A percentile compares a stretch with the other conserved stretches of the same genome.
These are phyloP conservation scores for Synanthedon tipuliformis DNA, from an alignment of 2,888 invertebrate species.

Conservation along the genomic window DNA sequence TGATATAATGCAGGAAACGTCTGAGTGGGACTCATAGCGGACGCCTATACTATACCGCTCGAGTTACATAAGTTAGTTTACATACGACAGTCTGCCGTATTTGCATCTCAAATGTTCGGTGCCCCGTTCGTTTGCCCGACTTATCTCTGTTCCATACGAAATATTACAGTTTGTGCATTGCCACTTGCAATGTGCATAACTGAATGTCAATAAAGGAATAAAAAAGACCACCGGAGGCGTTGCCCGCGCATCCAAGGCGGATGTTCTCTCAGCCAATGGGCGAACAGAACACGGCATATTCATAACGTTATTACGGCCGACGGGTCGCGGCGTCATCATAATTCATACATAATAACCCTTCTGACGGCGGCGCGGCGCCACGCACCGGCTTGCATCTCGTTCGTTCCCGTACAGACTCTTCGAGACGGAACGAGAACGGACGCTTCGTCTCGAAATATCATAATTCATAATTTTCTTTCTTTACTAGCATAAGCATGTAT, in stretches of 20 bases:
- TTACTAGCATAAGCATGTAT: slow-evolving; percentile 22
- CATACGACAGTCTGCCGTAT: slow-evolving; percentile 65
- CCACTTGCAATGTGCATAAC: slow-evolving; percentile 65
- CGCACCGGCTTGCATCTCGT: slow-evolving; percentile 52
- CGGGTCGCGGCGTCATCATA: slow-evolving; percentile 66
- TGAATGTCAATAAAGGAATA: slow-evolving; percentile 68
- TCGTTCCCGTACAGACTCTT: slow-evolving; percentile 26
- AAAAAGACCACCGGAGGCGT: slow-evolving; percentile 63
- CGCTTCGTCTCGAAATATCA: slow-evolving; percentile 47
- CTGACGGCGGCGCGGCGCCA: slow-evolving; percentile 47
- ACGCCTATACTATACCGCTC: slow-evolving; percentile 61
- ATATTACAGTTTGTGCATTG: slow-evolving; percentile 68
- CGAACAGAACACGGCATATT: slow-evolving; percentile 63
- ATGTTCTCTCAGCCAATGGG: slow-evolving; percentile 65
- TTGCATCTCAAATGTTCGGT: slow-evolving; percentile 68
- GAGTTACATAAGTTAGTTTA: slow-evolving; percentile 68
- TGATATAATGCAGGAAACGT: slow-evolving; percentile 70
- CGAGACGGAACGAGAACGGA: slow-evolving; percentile 47
- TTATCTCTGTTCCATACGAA: slow-evolving; percentile 59
- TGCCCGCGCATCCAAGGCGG: slow-evolving; percentile 62
- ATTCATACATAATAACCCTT: slow-evolving; percentile 72
- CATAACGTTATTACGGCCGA: slow-evolving; percentile 70
- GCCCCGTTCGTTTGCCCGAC: slow-evolving; percentile 52
- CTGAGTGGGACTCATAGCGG: slow-evolving; percentile 68
- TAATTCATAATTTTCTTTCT: slow-evolving; percentile 67